These are phyloP conservation scores for Luperina testacea DNA, from an alignment of 2,888 invertebrate species.

Conservation along the genomic window DNA sequence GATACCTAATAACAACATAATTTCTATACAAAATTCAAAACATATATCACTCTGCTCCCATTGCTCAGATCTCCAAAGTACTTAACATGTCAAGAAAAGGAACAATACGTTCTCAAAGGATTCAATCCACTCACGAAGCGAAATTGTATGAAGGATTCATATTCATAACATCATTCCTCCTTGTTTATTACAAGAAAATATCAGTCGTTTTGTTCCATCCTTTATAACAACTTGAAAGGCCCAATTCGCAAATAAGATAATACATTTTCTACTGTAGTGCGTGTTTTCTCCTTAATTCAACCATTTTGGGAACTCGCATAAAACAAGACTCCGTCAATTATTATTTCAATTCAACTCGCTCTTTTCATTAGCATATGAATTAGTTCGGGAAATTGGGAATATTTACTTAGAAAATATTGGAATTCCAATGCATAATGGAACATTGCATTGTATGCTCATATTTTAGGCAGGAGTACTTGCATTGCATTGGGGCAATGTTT, in stretches of 20 bases:
- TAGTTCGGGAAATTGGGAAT: constrained; percentile 51
- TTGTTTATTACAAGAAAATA: constrained; percentile 74
- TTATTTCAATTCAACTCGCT: constrained; percentile 58
- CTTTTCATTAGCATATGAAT: constrained; percentile 60
- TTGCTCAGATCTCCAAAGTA: constrained; percentile 35
- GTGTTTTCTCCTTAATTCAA: constrained; percentile 84
- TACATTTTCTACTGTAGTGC: constrained; percentile 76
- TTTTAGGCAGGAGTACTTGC: constrained; percentile 16
- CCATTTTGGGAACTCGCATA: constrained; percentile 76
- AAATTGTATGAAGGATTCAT: constrained; percentile 67
- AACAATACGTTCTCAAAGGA: constrained; percentile 62
- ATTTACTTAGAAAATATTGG: constrained; percentile 57
- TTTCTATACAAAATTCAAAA: constrained; percentile 20
- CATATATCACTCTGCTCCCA: constrained; percentile 14
- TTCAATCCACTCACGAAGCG: constrained; percentile 57
- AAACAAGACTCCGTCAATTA: constrained; percentile 62
- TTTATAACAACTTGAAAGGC: constrained; percentile 80
- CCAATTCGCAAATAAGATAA: constrained; percentile 78
- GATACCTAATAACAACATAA: constrained; percentile 2
- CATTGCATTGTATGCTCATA: constrained; percentile 9
- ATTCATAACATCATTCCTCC: constrained; percentile 71
- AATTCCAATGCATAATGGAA: constrained; percentile 40
- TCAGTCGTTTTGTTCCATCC: constrained; percentile 71
- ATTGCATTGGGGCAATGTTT: constrained; percentile 17
- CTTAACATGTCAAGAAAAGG: constrained; percentile 54